Evolutionary conservation across 2,888 invertebrate genomes (phyloP), one percentile per base, ranked within the genome.

Genomic region (Lamellibrachia satsuma): DNA sequence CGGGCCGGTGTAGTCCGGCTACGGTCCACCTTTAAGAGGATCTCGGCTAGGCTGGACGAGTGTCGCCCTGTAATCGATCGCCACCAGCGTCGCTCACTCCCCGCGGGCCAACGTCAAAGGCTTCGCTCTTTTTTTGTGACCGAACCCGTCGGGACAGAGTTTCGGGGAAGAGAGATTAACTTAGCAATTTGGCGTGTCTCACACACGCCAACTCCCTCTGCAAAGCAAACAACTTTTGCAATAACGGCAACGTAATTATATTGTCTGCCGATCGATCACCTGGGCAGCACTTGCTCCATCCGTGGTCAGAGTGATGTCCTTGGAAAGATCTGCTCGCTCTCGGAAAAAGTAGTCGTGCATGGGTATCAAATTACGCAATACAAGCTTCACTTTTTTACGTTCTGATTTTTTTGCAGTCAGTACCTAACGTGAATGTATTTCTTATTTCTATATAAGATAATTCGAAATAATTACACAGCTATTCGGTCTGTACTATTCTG

Each of bases 91-190:
- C 4, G 75, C 22, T 75, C 22, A 11, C n/a, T 75, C 75, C 75
- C 75, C 4, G 22, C 22, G 75, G 75, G 15, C 75, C 75, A n/a
- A 75, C 22, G 75, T 75, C 75, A 75, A 75, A 75, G 75, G 75
- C 75, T 75, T 75, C 22, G 15, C 75, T 75, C 75, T 22, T 75
- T 75, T 75, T 75, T 75, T 75, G 75, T 22, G 4, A 75, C 75
- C 15, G 15, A 75, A 75, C n/a, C 75, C 75, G n/a, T 75, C 22
- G 75, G 75, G 75, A 75, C 75, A 75, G 2, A 6, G 75, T 75
- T 75, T 75, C 75, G 75, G 75, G 75, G 75, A 75, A 75, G 75
- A 75, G 15, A 75, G 75, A 75, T 75, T n/a, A 75, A n/a, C 75
- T 75, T 75, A 75, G 75, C 75, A 75, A 75, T 75, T 75, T 75